phyloP scores from a whole-genome alignment of 2,113 vertebrate species.

The Gorilla gorilla region DNA sequence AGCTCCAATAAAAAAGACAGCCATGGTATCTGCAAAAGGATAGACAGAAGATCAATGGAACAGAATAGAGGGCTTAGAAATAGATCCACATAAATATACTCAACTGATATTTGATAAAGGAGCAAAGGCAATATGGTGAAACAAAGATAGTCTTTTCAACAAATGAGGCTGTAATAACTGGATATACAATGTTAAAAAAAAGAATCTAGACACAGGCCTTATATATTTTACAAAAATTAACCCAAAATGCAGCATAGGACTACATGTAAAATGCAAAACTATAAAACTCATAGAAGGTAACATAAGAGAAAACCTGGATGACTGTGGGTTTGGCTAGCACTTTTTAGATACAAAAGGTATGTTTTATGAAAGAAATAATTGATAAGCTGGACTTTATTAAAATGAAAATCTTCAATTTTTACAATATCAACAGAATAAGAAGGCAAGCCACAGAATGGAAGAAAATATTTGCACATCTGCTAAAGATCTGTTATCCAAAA shows the following conservation, averaged over 20 bases:
- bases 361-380: background rate
- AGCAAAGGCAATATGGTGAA: too few species aligned
- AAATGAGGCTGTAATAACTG: background rate
- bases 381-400: background rate
- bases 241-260: background rate
- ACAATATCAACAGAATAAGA: background rate
- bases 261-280: background rate
- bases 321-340: background rate
- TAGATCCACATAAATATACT: too few species aligned
- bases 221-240: background rate
- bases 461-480: too few species aligned
- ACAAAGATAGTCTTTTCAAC: background rate
- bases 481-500: too few species aligned
- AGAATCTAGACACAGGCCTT: too few species aligned
- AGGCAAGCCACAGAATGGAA: background rate
- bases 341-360: background rate
- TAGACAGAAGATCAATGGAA: too few species aligned
- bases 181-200: background rate
- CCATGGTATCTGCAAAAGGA: background rate
- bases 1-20: background rate
- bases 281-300: background rate
- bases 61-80: too few species aligned
- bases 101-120: too few species aligned
- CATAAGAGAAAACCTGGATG: background rate
- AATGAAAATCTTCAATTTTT: too few species aligned